Base-by-base conservation (phyloP, 2,888 invertebrate genomes). In the Nemotelus pantherinus region DNA sequence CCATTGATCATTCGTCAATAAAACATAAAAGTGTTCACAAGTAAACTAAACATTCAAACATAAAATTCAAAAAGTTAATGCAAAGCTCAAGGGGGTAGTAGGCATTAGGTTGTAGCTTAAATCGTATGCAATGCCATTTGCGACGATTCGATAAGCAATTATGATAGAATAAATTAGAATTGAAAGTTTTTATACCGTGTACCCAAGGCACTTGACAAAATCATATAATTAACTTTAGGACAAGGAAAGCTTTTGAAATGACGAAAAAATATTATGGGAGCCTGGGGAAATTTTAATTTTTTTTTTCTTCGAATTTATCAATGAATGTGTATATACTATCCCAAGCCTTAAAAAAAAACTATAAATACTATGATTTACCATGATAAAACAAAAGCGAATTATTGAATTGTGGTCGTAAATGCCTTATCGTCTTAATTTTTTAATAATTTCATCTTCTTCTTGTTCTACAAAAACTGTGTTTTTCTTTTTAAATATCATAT, bases 171-270 rank as follows among this genome's bases (percentile, higher is more conserved):
- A 25, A 25, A 25, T 58, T 58, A 9, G 2, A 58, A 10, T 58
- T 39, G 5, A n/a, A n/a, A 58, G 39, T 58, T 58, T 53, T 58
- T 39, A n/a, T 47, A 43, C 71, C 55, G 44, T 43, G 71, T 71
- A 71, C 71, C 71, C 44, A 71, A 71, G 71, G 71, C 71, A 71
- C 71, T 71, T 71, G 9, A 55, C 48, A 55, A 71, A 71, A 71
- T 25, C 25, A 50, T 43, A 71, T 55, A 53, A 71, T 53, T 63
- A 68, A 50, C 10, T 55, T 71, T 9, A 9, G 55, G 7, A 60
- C 25, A 39, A 41, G 2, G 9, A 43, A 63, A 7, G 3, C 39
- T 43, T 63, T 43, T 41, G 43, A 41, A 39, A 41, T 63, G 25
- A 25, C 25, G 25, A 25, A 25, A 25, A 25, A 63, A 41, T 9